Evolutionary conservation across 2,113 vertebrate genomes (phyloP).

Genomic region (Sardina pilchardus): DNA sequence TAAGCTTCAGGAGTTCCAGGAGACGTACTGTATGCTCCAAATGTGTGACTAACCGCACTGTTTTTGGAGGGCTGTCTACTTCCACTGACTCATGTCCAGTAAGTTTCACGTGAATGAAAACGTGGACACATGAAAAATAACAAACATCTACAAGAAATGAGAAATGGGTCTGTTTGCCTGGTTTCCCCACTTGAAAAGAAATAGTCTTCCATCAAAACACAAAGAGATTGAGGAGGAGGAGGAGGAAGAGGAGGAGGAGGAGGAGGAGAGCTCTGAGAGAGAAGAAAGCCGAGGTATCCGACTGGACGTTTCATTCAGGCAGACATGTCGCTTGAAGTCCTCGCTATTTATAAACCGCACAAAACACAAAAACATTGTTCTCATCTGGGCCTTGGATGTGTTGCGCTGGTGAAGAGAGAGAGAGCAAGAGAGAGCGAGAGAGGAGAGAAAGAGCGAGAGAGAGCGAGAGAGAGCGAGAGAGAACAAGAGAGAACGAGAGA

Average conservation of each 20-base stretch:
- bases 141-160: neutral
- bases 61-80: neutral
- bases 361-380: constrained; percentile 1
- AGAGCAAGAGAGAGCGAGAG: neutral
- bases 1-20: neutral
- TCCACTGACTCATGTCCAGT: neutral
- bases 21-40: neutral
- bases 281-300: neutral
- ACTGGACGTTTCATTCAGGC: neutral
- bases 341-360: neutral
- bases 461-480: neutral
- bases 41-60: neutral
- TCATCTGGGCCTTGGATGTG: neutral
- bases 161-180: neutral
- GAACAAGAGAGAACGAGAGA: neutral
- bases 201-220: neutral
- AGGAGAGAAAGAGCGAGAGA: neutral
- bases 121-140: neutral
- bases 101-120: neutral
- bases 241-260: neutral
- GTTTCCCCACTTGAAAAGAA: neutral
- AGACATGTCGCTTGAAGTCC: neutral
- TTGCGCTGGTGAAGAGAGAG: neutral
- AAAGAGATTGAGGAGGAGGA: neutral
- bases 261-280: neutral